phyloP scores from a whole-genome alignment of 1,140 invertebrate species.

The Thrips palmi region DNA sequence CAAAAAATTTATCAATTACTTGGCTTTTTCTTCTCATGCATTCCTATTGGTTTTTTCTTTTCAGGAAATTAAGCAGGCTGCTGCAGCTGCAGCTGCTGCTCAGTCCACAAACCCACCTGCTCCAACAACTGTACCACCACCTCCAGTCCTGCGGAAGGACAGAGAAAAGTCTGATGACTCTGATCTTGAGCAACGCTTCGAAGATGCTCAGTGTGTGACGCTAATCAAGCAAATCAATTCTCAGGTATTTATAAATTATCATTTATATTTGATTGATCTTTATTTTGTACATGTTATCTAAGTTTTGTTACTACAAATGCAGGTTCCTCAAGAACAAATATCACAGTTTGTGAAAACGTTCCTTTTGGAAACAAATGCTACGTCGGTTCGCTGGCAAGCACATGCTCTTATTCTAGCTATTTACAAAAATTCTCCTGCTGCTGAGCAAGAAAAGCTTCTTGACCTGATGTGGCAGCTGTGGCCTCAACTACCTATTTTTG shows the following conservation, averaged over 20 bases:
- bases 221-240: conserved; percentile 54
- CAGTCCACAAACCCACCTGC: too few species aligned
- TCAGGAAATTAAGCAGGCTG: conserved; percentile 5
- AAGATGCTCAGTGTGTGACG: conserved; percentile 45
- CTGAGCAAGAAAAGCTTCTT: conserved; percentile 60
- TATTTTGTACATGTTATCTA: too few species aligned
- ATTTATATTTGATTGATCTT: too few species aligned
- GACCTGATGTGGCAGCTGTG: conserved; percentile 80
- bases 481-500: conserved; percentile 78
- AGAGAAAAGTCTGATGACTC: conserved; percentile 49
- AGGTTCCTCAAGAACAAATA: too few species aligned
- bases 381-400: conserved; percentile 85
- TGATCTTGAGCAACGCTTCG: conserved; percentile 42
- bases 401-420: conserved; percentile 73
- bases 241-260: conserved; percentile 41
- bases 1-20: too few species aligned
- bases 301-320: too few species aligned
- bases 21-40: too few species aligned
- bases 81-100: conserved; percentile 17
- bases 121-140: conserved; percentile 14
- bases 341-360: conserved; percentile 77
- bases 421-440: conserved; percentile 59
- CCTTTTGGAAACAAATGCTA: conserved; percentile 82
- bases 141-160: conserved; percentile 27
- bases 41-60: not conserved